Base-by-base conservation (phyloP, 2,113 vertebrate species). In the Aplodontia rufa region DNA sequence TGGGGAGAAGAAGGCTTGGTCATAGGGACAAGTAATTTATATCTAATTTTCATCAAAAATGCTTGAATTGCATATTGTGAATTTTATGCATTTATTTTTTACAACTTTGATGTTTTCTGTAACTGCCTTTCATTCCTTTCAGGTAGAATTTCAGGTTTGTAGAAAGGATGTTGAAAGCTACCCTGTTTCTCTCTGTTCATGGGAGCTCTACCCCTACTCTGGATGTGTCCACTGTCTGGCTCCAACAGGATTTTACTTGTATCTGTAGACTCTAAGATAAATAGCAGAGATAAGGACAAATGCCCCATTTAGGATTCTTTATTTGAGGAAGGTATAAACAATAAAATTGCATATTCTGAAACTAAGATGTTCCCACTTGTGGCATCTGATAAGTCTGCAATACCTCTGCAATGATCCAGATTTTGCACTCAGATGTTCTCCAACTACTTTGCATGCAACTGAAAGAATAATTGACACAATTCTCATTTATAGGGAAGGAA, bases 401-500 rank as follows among this genome's bases (percentile, higher is more conserved):
- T 37, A 92, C 92, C 37, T 84, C 14, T 82, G 11, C 16, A 51
- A 55, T 42, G 24, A 89, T 89, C 9, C 49, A 92, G 69, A 71
- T n/a, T 85, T 87, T 82, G 30, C 8, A 66, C 35, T 93, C 81
- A 86, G 13, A 82, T 53, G 13, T 90, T n/a, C 72, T 92, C 45
- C 45, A 78, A n/a, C 47, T 87, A 42, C 71, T 89, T 88, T 91
- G 45, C 79, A 87, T 87, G 32, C 32, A 83, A 64, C 74, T 69
- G 40, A 49, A 60, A 71, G 49, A 91, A 78, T 76, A 96, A 93
- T 51, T 95, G 81, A 79, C 81, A 91, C 90, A 86, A 79, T 97
- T 89, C 32, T 81, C 66, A 71, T 93, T 96, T 96, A 93, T 89
- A 89, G 51, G 28, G 66, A 92, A 96, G 82, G 24, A 93, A 95